Percentiles rank a stretch among this genome's conserved stretches.
Conservation (phyloP, 2,888 invertebrate genomes). For the Lapara coniferarum region DNA sequence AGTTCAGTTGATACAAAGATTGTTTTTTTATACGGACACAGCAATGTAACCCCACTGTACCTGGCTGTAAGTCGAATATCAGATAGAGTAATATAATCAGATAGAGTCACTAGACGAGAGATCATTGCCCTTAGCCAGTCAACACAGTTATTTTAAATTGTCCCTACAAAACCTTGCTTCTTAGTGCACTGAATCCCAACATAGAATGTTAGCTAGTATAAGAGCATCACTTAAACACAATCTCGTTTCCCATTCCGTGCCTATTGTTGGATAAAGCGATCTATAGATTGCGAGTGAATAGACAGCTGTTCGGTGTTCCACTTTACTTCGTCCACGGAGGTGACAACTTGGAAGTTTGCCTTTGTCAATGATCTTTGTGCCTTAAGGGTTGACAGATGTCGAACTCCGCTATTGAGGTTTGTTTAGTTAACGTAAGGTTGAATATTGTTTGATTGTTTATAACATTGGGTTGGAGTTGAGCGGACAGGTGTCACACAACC, state of each 20-base stretch:
- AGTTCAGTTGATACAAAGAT: too few species aligned
- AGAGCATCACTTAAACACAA: conserved; percentile 17
- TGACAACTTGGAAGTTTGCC: conserved; percentile 20
- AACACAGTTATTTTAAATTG: too few species aligned
- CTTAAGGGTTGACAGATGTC: conserved; percentile 21
- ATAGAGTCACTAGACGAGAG: too few species aligned
- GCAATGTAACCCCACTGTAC: too few species aligned
- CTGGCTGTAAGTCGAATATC: too few species aligned
- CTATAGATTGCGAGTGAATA: conserved; percentile 1
- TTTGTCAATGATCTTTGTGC: conserved; percentile 22
- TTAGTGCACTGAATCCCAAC: too few species aligned
- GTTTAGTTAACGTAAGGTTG: not conserved
- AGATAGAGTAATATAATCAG: too few species aligned
- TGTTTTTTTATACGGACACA: too few species aligned
- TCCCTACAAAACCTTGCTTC: too few species aligned
- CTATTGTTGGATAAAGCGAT: conserved; percentile 20
- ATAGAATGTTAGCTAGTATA: too few species aligned
- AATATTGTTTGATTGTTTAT: not conserved
- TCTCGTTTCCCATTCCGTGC: not conserved
- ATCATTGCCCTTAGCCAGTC: too few species aligned
- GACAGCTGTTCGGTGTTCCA: not conserved
- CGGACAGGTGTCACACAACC: too few species aligned
- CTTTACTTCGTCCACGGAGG: not conserved
- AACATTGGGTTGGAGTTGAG: not conserved
- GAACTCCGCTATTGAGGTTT: conserved; percentile 6